Evolutionary conservation across 2,113 vertebrate genomes (phyloP).

Genomic region (Sigmodon hispidus): DNA sequence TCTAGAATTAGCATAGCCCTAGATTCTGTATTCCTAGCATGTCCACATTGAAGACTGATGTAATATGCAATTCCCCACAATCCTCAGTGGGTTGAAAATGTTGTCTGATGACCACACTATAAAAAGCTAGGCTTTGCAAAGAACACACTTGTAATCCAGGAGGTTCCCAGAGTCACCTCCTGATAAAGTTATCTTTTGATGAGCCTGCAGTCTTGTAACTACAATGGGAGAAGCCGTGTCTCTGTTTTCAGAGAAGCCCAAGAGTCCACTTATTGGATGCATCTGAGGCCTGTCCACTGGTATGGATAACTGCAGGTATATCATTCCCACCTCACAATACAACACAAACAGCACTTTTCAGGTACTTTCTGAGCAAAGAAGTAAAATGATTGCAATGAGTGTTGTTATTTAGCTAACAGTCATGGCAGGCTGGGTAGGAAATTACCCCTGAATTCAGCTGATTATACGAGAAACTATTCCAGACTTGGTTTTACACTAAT

Average conservation of each 20-base stretch:
- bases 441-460: rapidly evolving
- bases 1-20: too few relatives aligned
- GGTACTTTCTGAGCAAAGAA: background rate
- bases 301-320: background rate
- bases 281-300: background rate
- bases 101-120: rapidly evolving
- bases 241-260: background rate
- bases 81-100: background rate
- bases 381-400: background rate
- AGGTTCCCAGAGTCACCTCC: background rate
- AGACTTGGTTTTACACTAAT: background rate
- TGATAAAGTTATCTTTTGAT: background rate
- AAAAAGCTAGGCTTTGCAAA: background rate
- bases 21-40: too few relatives aligned
- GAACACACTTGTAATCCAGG: background rate
- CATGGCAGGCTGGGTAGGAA: rapidly evolving
- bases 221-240: background rate
- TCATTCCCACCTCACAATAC: background rate
- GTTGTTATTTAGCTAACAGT: background rate
- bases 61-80: rapidly evolving
- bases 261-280: background rate
- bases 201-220: background rate
- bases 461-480: rapidly evolving
- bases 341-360: rapidly evolving
- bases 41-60: background rate